Conservation (phyloP, 2,888 invertebrate species). For the Drosophila pseudotalamancana region DNA sequence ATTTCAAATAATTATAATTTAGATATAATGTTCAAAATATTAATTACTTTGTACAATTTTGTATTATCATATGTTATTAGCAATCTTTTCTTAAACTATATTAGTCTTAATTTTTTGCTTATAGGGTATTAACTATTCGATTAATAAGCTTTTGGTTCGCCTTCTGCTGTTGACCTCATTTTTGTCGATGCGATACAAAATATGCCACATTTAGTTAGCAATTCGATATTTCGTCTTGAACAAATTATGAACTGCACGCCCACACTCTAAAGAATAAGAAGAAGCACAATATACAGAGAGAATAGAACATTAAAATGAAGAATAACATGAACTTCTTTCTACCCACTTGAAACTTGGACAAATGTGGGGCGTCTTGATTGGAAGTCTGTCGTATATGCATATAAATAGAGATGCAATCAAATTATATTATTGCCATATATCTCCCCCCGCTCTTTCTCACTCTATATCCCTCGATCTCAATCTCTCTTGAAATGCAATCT, state of each 20-base stretch:
- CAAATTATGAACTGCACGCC: constrained; percentile 66
- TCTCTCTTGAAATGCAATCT: constrained; percentile 57
- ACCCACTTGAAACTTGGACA: constrained; percentile 36
- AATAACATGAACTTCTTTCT: constrained; percentile 42
- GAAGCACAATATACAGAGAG: neutral
- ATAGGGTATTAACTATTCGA: neutral
- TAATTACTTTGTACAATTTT: too few species aligned
- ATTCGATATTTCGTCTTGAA: constrained; percentile 52
- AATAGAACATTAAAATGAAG: constrained; percentile 18
- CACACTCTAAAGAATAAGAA: constrained; percentile 19
- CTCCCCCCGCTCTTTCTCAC: constrained; percentile 5
- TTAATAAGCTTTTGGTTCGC: constrained; percentile 1
- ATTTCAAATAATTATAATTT: too few species aligned
- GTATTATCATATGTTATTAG: too few species aligned
- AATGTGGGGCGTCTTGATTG: constrained; percentile 27
- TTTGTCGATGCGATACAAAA: constrained; percentile 43
- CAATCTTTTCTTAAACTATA: too few species aligned
- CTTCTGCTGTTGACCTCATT: constrained; percentile 65
- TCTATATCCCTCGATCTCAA: neutral
- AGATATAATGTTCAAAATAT: too few species aligned
- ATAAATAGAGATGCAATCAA: constrained; percentile 65
- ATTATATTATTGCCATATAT: constrained; percentile 72
- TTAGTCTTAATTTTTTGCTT: neutral
- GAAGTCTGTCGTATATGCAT: constrained; percentile 14
- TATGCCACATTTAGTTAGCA: constrained; percentile 61